Evolutionary conservation across 1,140 invertebrate species (phyloP), one percentile per base, ranked within the genome.

Genomic region (Nymphalis io): DNA sequence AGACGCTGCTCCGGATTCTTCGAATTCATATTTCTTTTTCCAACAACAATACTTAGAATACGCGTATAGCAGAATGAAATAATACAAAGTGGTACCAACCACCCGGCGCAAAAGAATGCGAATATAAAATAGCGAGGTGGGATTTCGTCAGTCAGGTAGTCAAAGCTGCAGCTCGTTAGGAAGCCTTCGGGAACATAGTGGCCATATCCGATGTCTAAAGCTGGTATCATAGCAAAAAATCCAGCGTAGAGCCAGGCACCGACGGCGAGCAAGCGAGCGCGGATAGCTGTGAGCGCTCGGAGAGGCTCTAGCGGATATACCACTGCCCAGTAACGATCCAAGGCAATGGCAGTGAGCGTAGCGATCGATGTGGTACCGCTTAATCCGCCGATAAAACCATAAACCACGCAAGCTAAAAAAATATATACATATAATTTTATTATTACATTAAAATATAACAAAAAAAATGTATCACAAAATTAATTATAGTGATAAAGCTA

Each of bases 111-210:
- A 73, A 95, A 95, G 77, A 95, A 95, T 8, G 91, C 76, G 8
- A 95, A 93, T 69, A 96, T 95, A 74, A 95, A 95, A 23, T 92
- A 91, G 60, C 93, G 93, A 0, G 93, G 93, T 1, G 83, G 80
- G 0, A 79, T 71, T 72, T 93, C 92, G 39, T 93, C 92, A 6
- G 94, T 94, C 3, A 97, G 88, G 77, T 97, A 97, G 80, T 97
- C 96, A 74, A 96, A 97, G 70, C 95, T 96, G 88, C 96, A 97
- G 73, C 95, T 96, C 6, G 95, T 96, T 57, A 96, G 88, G 70
- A 94, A 96, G 6, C 95, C 95, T 88, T 97, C 96, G 1, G 96
- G 95, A 12, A 96, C 94, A 87, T 96, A 97, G 5, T 92, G 91
- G 4, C 95, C 94, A 13, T 95, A 92, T 6, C 95, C 95, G 23